Conservation (phyloP, 2,797 vertebrate genomes). For the Pachyuromys duprasi region DNA sequence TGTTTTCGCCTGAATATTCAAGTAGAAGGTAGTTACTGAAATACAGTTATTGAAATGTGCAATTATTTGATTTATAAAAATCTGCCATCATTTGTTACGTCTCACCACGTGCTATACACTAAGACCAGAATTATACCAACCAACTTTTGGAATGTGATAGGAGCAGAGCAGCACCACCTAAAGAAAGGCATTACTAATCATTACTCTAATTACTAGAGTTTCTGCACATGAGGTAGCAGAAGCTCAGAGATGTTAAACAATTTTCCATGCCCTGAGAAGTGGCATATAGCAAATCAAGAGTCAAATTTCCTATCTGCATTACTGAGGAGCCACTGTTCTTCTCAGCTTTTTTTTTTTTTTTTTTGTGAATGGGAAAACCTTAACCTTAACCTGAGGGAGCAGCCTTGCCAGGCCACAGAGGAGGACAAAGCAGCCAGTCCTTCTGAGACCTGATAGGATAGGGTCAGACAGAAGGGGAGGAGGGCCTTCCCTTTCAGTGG, state of each 20-base stretch:
- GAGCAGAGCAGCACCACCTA: background rate
- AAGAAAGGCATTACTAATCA: background rate
- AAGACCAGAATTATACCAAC: background rate
- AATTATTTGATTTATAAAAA: slow-evolving; percentile 6
- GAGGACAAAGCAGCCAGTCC: too few relatives aligned
- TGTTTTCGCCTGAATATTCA: background rate
- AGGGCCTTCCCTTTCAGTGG: too few relatives aligned
- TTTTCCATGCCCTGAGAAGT: background rate
- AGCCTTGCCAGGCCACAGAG: too few relatives aligned
- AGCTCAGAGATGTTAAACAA: background rate
- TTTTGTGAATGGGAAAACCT: background rate
- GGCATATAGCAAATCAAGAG: background rate
- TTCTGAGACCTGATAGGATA: too few relatives aligned
- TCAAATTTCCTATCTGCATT: background rate
- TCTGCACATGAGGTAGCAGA: background rate
- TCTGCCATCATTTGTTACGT: background rate
- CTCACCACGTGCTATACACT: background rate
- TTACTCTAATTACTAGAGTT: background rate
- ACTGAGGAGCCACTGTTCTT: background rate
- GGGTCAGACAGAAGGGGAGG: too few relatives aligned
- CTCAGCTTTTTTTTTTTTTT: background rate
- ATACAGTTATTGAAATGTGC: background rate
- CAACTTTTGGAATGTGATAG: background rate
- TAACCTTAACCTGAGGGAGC: too few relatives aligned
- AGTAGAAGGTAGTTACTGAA: background rate